These are phyloP conservation scores for Drosophila anomelani DNA, from an alignment of 2,888 invertebrate genomes.

Conservation along the genomic window DNA sequence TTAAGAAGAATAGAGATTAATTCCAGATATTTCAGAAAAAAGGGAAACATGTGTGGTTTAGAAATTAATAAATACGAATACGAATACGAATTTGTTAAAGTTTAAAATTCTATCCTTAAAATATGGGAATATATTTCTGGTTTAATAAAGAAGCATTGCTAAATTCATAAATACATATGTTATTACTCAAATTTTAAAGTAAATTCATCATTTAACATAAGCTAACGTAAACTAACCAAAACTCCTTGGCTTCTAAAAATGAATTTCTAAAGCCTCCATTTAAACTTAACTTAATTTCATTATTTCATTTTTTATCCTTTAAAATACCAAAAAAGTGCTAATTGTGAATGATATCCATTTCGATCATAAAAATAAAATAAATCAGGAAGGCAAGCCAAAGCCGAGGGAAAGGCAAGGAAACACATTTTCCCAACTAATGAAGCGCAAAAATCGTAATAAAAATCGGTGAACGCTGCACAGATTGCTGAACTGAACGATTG, in stretches of 20 bases:
- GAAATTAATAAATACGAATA: not conserved
- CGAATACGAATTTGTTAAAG: too few relatives aligned
- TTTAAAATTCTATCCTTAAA: too few relatives aligned
- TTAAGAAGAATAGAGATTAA: rapidly evolving
- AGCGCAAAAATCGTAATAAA: conserved; percentile 51
- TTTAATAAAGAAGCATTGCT: too few relatives aligned
- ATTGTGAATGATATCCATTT: conserved; percentile 71
- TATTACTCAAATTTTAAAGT: not conserved
- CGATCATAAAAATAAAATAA: conserved; percentile 63
- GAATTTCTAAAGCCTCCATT: not conserved
- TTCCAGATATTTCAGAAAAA: not conserved
- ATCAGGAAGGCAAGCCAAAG: conserved; percentile 1
- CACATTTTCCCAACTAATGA: conserved; percentile 67
- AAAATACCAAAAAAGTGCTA: conserved; percentile 63
- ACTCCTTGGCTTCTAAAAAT: not conserved
- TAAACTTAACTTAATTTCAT: not conserved
- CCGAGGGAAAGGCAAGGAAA: not conserved
- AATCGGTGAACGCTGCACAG: conserved; percentile 22
- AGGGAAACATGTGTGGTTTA: not conserved
- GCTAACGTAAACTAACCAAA: too few relatives aligned
- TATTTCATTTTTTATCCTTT: too few relatives aligned
- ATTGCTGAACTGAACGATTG: conserved; percentile 30
- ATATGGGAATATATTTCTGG: too few relatives aligned
- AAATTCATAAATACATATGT: too few relatives aligned
- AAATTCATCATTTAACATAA: too few relatives aligned